phyloP scores from a whole-genome alignment of 2,113 vertebrate species.

The Heterocephalus glaber region DNA sequence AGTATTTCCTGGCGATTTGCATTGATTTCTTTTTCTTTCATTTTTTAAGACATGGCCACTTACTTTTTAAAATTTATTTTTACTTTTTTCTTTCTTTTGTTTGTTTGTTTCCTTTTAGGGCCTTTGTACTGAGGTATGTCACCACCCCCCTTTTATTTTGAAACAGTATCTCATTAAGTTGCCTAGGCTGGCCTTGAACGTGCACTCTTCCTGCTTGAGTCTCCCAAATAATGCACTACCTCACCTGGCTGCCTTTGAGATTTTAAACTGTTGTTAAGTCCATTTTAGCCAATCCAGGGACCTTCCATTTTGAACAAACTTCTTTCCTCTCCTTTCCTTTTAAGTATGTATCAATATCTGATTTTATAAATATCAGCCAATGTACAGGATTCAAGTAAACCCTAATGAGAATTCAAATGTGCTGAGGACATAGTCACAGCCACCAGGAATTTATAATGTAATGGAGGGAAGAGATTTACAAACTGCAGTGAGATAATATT shows the following conservation, averaged over 20 bases:
- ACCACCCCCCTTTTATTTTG: not conserved
- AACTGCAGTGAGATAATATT: not conserved
- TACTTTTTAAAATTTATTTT: not conserved
- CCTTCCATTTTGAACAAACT: not conserved
- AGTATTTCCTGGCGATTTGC: not conserved
- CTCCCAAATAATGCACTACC: not conserved
- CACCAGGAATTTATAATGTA: not conserved
- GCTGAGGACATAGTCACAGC: not conserved
- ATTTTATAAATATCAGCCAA: not conserved
- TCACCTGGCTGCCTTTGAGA: not conserved
- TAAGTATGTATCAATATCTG: not conserved
- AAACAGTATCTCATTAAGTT: not conserved
- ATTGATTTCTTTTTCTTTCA: not conserved
- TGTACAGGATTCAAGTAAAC: not conserved
- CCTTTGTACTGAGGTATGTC: not conserved
- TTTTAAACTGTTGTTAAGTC: not conserved
- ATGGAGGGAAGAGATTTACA: conserved; percentile 8
- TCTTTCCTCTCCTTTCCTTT: conserved; percentile 3
- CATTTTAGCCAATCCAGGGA: not conserved
- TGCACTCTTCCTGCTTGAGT: too few species aligned
- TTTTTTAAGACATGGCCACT: not conserved
- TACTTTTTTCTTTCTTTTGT: not conserved
- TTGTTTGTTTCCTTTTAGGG: not conserved
- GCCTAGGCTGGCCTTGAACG: not conserved
- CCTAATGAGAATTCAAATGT: conserved; percentile 28